These are phyloP conservation scores for Rhinopomastus cyanomelas DNA, from an alignment of 2,113 vertebrate species.

Conservation along the genomic window DNA sequence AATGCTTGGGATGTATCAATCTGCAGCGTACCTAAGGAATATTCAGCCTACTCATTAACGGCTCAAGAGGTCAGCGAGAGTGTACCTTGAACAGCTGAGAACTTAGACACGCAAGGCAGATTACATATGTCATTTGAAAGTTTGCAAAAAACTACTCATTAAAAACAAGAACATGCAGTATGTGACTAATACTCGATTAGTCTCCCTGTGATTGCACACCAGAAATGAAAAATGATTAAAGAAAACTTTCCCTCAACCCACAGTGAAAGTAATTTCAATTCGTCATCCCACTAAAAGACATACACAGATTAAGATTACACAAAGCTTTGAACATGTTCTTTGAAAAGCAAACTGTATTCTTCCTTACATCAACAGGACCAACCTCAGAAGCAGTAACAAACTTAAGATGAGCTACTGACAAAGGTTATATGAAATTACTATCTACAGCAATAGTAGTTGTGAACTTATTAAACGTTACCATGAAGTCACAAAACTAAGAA, in stretches of 20 bases:
- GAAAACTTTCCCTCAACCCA: neutral
- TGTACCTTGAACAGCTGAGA: constrained; percentile 51
- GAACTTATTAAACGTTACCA: neutral
- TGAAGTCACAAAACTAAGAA: neutral
- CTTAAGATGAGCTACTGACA: neutral
- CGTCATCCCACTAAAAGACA: neutral
- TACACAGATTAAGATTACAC: neutral
- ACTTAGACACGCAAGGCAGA: neutral
- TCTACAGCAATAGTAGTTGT: neutral
- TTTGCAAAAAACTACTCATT: constrained; percentile 29
- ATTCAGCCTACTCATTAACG: constrained; percentile 24
- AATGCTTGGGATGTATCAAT: constrained; percentile 67
- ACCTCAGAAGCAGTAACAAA: neutral
- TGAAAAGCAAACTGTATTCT: neutral
- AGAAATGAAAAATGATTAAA: neutral
- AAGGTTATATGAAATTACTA: neutral
- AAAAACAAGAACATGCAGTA: constrained; percentile 11
- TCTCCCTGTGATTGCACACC: neutral
- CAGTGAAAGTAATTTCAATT: neutral
- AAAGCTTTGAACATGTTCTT: neutral
- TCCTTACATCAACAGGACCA: neutral
- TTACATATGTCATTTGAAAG: constrained; percentile 40
- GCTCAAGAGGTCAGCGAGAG: constrained; percentile 44
- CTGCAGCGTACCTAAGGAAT: constrained; percentile 59
- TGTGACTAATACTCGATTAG: neutral